Conservation (phyloP, 2,888 invertebrate genomes). For the Cephus sareptanus region DNA sequence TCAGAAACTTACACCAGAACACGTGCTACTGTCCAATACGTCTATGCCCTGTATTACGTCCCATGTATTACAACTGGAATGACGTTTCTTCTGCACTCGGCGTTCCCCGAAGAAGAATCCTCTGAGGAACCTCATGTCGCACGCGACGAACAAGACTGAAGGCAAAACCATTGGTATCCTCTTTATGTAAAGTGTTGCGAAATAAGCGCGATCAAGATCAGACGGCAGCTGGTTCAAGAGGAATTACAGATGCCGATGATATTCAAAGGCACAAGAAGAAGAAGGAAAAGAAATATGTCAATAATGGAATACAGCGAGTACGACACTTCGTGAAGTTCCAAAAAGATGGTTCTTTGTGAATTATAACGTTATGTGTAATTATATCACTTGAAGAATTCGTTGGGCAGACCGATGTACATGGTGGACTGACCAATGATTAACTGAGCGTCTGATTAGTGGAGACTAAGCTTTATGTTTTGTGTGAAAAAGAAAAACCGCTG, state of each 20-base stretch:
- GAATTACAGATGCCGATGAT: background rate
- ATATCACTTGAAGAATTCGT: background rate
- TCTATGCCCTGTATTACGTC: background rate
- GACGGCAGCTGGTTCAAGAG: background rate
- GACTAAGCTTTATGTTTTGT: background rate
- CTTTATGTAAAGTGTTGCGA: background rate
- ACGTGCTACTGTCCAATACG: background rate
- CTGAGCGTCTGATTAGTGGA: background rate
- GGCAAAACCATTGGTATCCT: conserved; percentile 18
- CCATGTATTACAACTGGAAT: background rate
- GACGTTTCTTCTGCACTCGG: background rate
- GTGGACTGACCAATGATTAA: background rate
- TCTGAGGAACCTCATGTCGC: conserved; percentile 33
- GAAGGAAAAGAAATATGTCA: background rate
- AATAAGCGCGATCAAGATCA: background rate
- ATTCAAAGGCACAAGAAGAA: background rate
- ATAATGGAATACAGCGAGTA: background rate
- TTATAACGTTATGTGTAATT: background rate
- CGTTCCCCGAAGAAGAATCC: conserved; percentile 35
- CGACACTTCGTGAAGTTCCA: background rate
- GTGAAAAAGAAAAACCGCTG: background rate
- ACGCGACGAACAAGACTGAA: conserved; percentile 26
- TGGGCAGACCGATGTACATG: background rate
- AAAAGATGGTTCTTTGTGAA: background rate
- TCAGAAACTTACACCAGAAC: background rate